Conservation (phyloP, 1,140 invertebrate species). For the Nasonia giraulti region DNA sequence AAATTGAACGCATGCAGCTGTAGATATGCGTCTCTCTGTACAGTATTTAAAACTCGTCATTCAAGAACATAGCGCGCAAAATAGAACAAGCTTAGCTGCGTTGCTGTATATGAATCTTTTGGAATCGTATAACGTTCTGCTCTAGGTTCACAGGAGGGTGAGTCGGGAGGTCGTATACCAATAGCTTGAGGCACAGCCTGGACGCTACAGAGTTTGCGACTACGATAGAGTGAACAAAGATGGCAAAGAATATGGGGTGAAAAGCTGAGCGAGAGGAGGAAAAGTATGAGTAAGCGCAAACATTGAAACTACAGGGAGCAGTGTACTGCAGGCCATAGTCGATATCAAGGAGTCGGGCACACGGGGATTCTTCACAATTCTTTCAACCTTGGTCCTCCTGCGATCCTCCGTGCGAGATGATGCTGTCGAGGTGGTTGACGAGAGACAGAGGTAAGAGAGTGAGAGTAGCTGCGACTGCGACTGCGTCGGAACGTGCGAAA, state of each 20-base stretch:
- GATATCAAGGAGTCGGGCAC: no score
- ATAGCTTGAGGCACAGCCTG: no score
- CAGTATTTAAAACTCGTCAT: background rate
- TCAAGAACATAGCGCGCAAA: conserved; percentile 9
- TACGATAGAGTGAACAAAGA: background rate
- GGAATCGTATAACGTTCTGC: no score
- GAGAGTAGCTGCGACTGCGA: background rate
- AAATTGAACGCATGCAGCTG: conserved; percentile 18
- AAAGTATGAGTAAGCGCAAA: background rate
- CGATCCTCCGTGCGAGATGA: background rate
- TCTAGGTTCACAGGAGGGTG: no score
- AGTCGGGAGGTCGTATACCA: no score
- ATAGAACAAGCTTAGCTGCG: conserved; percentile 36
- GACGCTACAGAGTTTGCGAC: no score
- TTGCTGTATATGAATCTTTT: background rate
- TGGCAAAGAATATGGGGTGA: background rate
- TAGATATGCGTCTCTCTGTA: background rate
- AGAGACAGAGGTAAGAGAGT: background rate
- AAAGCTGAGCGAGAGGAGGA: background rate
- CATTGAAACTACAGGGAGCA: background rate
- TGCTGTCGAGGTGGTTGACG: background rate
- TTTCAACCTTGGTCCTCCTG: no score
- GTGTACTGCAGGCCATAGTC: background rate
- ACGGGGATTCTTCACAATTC: no score
- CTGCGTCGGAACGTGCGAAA: background rate